These are phyloP conservation scores for Amphiprion percula DNA, from an alignment of 2,113 vertebrate species.

Conservation along the genomic window DNA sequence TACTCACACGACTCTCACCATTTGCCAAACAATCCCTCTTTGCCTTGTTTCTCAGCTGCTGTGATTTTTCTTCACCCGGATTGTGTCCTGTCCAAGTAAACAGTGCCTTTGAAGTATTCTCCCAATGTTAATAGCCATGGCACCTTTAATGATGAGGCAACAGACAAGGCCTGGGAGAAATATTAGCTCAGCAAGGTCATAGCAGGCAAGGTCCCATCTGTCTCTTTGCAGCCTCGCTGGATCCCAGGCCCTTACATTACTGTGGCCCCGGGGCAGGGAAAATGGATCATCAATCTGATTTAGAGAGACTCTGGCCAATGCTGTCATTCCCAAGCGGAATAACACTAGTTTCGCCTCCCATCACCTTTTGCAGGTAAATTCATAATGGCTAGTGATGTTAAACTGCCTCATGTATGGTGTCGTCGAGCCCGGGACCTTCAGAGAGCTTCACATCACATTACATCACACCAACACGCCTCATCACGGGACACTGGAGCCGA, in stretches of 20 bases:
- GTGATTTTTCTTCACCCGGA: slow-evolving; percentile 49
- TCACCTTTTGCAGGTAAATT: slow-evolving; percentile 73
- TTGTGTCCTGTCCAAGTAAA: slow-evolving; percentile 74
- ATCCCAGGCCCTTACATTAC: slow-evolving; percentile 77
- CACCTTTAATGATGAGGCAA: slow-evolving; percentile 81
- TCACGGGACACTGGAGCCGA: slow-evolving; percentile 24
- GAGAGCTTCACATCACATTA: slow-evolving; percentile 55
- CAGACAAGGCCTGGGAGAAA: slow-evolving; percentile 78
- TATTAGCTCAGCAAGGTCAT: slow-evolving; percentile 82
- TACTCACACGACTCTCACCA: slow-evolving; percentile 3
- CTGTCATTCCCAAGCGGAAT: slow-evolving; percentile 73
- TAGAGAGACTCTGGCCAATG: slow-evolving; percentile 70
- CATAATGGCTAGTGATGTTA: slow-evolving; percentile 64
- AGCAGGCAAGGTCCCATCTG: slow-evolving; percentile 81
- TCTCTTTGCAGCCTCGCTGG: slow-evolving; percentile 74
- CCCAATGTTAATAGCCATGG: slow-evolving; percentile 74
- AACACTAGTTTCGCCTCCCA: slow-evolving; percentile 66
- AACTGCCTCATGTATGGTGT: slow-evolving; percentile 54
- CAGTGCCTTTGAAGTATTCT: slow-evolving; percentile 73
- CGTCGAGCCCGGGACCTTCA: slow-evolving; percentile 56
- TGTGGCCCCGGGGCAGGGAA: slow-evolving; percentile 71
- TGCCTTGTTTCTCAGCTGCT: slow-evolving; percentile 43
- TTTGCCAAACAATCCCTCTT: slow-evolving; percentile 51
- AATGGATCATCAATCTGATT: slow-evolving; percentile 84
- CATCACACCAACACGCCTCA: slow-evolving; percentile 54